Conservation (phyloP, 2,888 invertebrate genomes). For the Synergus japonicus region DNA sequence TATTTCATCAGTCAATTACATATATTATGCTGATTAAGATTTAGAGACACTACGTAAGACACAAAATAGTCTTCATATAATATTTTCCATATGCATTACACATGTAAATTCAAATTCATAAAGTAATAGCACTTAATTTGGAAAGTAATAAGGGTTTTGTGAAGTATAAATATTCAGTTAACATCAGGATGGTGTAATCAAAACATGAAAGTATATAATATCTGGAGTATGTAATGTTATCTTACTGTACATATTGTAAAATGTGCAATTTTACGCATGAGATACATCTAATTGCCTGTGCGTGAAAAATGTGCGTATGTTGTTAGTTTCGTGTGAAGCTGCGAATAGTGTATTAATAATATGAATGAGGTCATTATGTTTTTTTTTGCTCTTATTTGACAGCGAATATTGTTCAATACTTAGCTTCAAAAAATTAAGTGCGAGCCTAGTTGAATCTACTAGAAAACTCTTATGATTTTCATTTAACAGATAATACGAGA, state of each 20-base stretch:
- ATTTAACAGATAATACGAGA: too few species aligned
- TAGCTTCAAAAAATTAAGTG: too few species aligned
- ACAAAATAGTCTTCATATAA: background rate
- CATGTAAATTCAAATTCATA: too few species aligned
- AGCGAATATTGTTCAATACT: too few species aligned
- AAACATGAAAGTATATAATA: slow-evolving; percentile 19
- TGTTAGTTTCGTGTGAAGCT: background rate
- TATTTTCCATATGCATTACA: too few species aligned
- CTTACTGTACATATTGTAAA: slow-evolving; percentile 21
- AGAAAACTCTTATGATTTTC: too few species aligned
- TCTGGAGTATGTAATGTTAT: slow-evolving; percentile 2
- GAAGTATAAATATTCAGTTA: background rate
- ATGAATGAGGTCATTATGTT: background rate
- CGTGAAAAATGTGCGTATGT: slow-evolving; percentile 28
- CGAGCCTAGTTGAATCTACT: too few species aligned
- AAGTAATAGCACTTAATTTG: background rate
- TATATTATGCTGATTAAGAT: background rate
- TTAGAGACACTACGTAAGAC: background rate
- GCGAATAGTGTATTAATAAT: background rate
- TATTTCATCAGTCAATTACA: background rate
- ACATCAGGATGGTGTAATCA: background rate
- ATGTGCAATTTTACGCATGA: slow-evolving; percentile 29
- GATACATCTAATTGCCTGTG: slow-evolving; percentile 31
- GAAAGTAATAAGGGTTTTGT: background rate
- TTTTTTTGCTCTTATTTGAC: background rate